These are phyloP conservation scores for Callimorpha dominula DNA, from an alignment of 2,888 invertebrate species.

Conservation along the genomic window DNA sequence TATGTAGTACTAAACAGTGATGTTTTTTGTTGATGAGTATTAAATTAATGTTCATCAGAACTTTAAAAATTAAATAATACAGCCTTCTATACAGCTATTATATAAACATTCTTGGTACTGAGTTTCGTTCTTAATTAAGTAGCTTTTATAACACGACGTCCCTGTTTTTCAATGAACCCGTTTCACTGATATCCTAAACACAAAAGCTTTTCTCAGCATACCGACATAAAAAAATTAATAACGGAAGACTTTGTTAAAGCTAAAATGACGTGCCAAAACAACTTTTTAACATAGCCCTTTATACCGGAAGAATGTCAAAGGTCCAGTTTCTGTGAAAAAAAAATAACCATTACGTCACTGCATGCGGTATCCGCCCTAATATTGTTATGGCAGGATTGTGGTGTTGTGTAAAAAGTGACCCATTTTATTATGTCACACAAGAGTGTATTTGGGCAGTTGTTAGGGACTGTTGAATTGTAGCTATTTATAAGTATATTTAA, in stretches of 20 bases:
- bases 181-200: neutral
- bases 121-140: neutral
- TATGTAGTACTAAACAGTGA: too few species aligned
- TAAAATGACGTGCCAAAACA: constrained; percentile 44
- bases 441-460: constrained; percentile 26
- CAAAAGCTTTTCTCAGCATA: constrained; percentile 24
- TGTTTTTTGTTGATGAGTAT: too few species aligned
- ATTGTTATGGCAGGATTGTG: constrained; percentile 30
- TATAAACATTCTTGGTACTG: neutral
- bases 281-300: constrained; percentile 47
- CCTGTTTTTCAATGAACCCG: constrained; percentile 3
- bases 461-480: neutral
- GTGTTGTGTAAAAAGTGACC: constrained; percentile 35
- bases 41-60: too few species aligned
- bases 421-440: constrained; percentile 32
- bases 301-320: constrained; percentile 43
- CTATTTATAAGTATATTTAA: neutral
- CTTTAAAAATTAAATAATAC: neutral
- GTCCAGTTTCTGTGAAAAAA: constrained; percentile 35
- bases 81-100: too few species aligned
- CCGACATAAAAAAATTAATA: constrained; percentile 21
- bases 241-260: constrained; percentile 38
- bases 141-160: neutral
- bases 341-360: constrained; percentile 30
- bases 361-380: constrained; percentile 36